Evolutionary conservation across 2,888 invertebrate genomes (phyloP), one percentile per base, ranked within the genome.

Genomic region (Hirtodrosophila trivittata): DNA sequence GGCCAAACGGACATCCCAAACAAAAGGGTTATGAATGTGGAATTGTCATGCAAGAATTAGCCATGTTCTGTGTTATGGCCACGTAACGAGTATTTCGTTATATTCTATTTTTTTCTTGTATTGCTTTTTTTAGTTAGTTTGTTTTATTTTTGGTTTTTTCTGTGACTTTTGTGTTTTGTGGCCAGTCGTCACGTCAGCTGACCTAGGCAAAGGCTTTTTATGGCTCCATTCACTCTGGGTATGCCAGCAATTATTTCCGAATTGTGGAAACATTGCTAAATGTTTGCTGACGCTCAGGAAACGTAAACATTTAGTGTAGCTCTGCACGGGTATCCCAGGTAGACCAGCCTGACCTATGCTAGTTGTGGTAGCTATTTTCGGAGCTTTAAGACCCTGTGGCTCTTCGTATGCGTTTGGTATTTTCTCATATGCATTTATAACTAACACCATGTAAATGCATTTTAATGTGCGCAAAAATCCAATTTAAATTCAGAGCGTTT

Each of bases 11-110:
- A 63, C 81, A 67, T 42, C 52, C 60, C 45, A 56, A 33, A 74
- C 74, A 75, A 81, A 85, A 84, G 82, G 82, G 86, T 89, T 89
- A 89, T 88, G 87, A 89, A 89, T 89, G 89, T 87, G 89, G 74
- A 86, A 82, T 87, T 89, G 89, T 88, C 89, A 89, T 89, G 89
- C 89, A 83, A 89, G 89, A 89, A 88, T 89, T 89, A 88, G 86
- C 85, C 76, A 77, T 81, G 83, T 87, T 86, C 72, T 85, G 64
- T 85, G 74, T 66, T 86, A 52, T 78, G 71, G 76, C 76, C 73
- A 71, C 73, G 62, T 82, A 50, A 66, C 80, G 74, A 77, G 72
- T 72, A 72, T 72, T 72, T 83, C 55, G 77, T 64, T 70, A 81
- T 77, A 83, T 62, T 66, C 30, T 45, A 49, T 18, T 56, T 13